phyloP scores from a whole-genome alignment of 2,888 invertebrate species.

The Smittia sp. region DNA sequence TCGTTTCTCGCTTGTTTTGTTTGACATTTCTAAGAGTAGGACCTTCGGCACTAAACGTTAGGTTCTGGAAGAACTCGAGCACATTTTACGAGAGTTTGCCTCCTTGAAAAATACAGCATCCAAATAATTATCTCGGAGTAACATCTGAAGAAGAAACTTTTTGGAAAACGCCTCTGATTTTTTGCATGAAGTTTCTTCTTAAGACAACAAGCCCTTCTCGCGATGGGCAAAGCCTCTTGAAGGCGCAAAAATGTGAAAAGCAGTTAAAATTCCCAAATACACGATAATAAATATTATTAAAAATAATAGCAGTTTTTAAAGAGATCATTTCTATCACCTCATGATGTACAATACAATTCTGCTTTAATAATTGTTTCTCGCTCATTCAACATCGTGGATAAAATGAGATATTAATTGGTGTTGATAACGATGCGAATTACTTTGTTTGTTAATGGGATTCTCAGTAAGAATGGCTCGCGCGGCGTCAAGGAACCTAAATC shows the following conservation, averaged over 20 bases:
- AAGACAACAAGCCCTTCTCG: constrained; percentile 14
- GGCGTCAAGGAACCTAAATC: too few species aligned
- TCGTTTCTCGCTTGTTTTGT: too few species aligned
- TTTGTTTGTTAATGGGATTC: constrained; percentile 21
- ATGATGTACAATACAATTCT: constrained; percentile 27
- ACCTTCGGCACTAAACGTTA: too few species aligned
- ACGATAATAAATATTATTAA: constrained; percentile 40
- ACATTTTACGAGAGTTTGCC: too few species aligned
- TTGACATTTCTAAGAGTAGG: too few species aligned
- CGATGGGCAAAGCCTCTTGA: background rate
- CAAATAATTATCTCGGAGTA: background rate
- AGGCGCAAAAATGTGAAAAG: constrained; percentile 18
- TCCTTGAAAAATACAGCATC: too few species aligned
- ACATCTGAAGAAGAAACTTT: background rate
- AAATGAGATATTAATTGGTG: constrained; percentile 30
- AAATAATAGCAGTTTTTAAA: constrained; percentile 41
- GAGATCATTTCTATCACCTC: constrained; percentile 41
- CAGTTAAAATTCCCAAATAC: constrained; percentile 17
- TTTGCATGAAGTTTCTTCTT: constrained; percentile 18
- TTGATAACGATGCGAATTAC: constrained; percentile 37
- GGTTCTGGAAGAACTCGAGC: too few species aligned
- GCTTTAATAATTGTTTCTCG: background rate
- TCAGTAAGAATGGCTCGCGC: too few species aligned
- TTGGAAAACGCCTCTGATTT: constrained; percentile 37
- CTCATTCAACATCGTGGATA: background rate